Conservation (phyloP, 2,888 invertebrate genomes). For the Priocnemis perturbator region DNA sequence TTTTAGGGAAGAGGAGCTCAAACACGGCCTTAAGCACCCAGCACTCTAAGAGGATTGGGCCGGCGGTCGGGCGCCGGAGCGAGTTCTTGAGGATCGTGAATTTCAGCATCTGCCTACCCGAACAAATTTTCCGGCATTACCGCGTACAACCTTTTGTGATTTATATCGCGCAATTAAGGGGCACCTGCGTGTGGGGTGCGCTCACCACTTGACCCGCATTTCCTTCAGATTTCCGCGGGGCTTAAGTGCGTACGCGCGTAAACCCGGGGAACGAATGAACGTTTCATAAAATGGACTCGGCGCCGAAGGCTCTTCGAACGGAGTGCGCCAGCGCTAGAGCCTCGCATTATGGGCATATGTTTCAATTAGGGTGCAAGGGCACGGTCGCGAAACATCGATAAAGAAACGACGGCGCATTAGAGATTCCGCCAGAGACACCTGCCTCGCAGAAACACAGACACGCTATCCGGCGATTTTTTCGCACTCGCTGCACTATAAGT, state of each 20-base stretch:
- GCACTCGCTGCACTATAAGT: too few species aligned
- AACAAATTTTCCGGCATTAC: slow-evolving; percentile 22
- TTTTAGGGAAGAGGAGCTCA: slow-evolving; percentile 9
- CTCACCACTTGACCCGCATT: slow-evolving; percentile 7
- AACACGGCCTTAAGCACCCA: slow-evolving; percentile 22
- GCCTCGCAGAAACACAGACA: too few species aligned
- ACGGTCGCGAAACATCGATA: too few species aligned
- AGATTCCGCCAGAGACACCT: too few species aligned
- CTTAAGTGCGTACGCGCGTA: background rate
- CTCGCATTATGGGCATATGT: too few species aligned
- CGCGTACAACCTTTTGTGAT: background rate
- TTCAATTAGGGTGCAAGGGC: too few species aligned
- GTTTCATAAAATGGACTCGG: background rate
- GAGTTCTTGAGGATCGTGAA: slow-evolving; percentile 12
- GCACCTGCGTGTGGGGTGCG: slow-evolving; percentile 2
- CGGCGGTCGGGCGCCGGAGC: slow-evolving; percentile 1
- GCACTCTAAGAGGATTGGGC: slow-evolving; percentile 33
- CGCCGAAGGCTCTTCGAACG: too few species aligned
- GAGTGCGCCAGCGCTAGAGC: too few species aligned
- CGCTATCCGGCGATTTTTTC: too few species aligned
- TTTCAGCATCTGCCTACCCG: slow-evolving; percentile 10
- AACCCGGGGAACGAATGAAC: background rate
- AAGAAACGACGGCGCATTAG: too few species aligned
- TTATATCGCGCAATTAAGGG: slow-evolving; percentile 22
- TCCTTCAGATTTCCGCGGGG: background rate